Evolutionary conservation across 2,113 vertebrate species (phyloP).

Genomic region (Cyphomyrus discorhynchus): DNA sequence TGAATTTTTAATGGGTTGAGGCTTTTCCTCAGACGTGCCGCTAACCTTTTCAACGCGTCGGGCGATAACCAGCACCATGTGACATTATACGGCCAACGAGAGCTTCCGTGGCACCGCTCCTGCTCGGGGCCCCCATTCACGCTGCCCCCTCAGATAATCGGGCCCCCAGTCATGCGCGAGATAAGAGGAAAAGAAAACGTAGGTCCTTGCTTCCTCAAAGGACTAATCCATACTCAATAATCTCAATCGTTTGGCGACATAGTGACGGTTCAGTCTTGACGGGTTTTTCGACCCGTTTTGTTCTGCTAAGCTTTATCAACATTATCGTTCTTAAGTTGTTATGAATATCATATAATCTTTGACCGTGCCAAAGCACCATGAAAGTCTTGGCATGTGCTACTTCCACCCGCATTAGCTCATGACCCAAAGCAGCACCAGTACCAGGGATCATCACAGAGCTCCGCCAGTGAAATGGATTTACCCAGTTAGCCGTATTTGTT

Average conservation of each 20-base stretch:
- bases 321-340: neutral
- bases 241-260: neutral
- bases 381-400: neutral
- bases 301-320: neutral
- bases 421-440: neutral
- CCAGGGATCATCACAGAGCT: neutral
- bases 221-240: neutral
- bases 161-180: neutral
- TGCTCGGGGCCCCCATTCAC: conserved; percentile 32
- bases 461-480: neutral
- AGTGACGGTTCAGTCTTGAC: neutral
- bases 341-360: neutral
- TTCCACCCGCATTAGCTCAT: neutral
- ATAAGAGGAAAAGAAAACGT: neutral
- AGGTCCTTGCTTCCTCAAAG: neutral
- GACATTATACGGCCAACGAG: neutral
- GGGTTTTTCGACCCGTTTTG: neutral
- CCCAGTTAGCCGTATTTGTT: neutral
- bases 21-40: conserved; percentile 55
- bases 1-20: conserved; percentile 62
- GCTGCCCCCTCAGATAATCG: neutral
- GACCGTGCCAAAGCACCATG: neutral
- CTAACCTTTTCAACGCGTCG: conserved; percentile 30
- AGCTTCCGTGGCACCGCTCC: conserved; percentile 16
- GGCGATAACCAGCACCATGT: neutral